Evolutionary conservation across 2,888 invertebrate species (phyloP).

Genomic region (Agriopis aurantiaria): DNA sequence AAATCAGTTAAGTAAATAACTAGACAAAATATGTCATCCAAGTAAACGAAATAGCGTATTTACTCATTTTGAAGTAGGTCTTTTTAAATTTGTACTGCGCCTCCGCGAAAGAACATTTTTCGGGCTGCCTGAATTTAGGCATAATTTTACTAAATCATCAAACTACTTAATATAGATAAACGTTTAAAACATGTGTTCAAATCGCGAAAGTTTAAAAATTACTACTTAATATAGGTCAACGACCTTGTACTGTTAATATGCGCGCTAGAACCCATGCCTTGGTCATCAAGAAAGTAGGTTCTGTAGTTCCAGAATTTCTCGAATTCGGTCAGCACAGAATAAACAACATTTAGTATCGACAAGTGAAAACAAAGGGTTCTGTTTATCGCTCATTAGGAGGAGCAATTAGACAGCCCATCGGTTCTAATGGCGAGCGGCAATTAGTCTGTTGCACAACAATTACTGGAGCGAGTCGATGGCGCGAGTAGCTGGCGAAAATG

Average conservation of each 20-base stretch:
- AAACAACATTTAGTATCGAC: slow-evolving; percentile 9
- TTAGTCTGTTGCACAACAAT: slow-evolving; percentile 45
- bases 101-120: too few species aligned
- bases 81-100: too few species aligned
- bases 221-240: too few species aligned
- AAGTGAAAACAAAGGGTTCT: slow-evolving; percentile 48
- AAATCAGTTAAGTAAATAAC: too few species aligned
- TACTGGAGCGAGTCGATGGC: slow-evolving; percentile 11
- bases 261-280: neutral
- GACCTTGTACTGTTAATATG: neutral
- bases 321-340: slow-evolving; percentile 13
- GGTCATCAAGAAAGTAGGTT: neutral
- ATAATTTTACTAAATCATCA: too few species aligned
- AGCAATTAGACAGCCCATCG: slow-evolving; percentile 48
- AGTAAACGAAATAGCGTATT: too few species aligned
- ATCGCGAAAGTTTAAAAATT: too few species aligned
- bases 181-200: too few species aligned
- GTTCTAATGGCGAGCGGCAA: slow-evolving; percentile 47
- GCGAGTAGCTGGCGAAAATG: slow-evolving; percentile 4
- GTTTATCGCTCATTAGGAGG: slow-evolving; percentile 50
- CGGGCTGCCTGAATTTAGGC: too few species aligned
- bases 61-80: too few species aligned
- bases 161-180: too few species aligned
- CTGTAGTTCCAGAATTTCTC: neutral
- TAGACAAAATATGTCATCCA: too few species aligned